Evolutionary conservation across 2,888 invertebrate species (phyloP).

Genomic region (Chirona hameri): DNA sequence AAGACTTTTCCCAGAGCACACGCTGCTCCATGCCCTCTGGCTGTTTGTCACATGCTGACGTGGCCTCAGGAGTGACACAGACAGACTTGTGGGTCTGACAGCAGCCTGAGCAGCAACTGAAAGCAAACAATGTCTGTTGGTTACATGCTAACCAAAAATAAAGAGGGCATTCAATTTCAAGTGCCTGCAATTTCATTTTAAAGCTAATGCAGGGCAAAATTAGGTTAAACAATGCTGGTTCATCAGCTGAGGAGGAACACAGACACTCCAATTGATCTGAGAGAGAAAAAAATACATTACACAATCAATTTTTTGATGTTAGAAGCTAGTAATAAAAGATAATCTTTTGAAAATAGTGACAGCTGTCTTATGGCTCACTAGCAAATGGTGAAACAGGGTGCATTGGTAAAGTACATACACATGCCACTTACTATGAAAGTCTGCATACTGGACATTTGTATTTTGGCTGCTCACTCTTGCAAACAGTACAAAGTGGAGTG

Average conservation of each 20-base stretch:
- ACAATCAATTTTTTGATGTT: too few relatives aligned
- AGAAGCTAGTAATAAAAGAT: too few relatives aligned
- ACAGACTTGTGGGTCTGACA: not conserved
- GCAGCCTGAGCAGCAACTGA: not conserved
- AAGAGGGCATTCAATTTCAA: not conserved
- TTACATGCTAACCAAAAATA: not conserved
- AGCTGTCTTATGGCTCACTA: too few relatives aligned
- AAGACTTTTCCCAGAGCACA: not conserved
- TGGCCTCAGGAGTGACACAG: not conserved
- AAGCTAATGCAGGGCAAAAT: too few relatives aligned
- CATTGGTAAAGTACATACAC: not conserved
- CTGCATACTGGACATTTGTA: not conserved
- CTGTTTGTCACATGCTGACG: too few relatives aligned
- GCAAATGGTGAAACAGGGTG: too few relatives aligned
- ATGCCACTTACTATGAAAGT: not conserved
- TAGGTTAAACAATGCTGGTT: too few relatives aligned
- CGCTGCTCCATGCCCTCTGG: not conserved
- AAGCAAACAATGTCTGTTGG: not conserved
- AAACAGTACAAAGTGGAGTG: not conserved
- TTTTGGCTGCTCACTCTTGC: not conserved
- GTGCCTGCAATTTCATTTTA: too few relatives aligned
- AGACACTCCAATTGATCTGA: too few relatives aligned
- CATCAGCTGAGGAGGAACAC: too few relatives aligned
- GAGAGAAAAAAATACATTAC: too few relatives aligned
- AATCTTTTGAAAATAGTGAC: too few relatives aligned